phyloP scores from a whole-genome alignment of 2,888 invertebrate genomes.

The Apodemia hepburni region DNA sequence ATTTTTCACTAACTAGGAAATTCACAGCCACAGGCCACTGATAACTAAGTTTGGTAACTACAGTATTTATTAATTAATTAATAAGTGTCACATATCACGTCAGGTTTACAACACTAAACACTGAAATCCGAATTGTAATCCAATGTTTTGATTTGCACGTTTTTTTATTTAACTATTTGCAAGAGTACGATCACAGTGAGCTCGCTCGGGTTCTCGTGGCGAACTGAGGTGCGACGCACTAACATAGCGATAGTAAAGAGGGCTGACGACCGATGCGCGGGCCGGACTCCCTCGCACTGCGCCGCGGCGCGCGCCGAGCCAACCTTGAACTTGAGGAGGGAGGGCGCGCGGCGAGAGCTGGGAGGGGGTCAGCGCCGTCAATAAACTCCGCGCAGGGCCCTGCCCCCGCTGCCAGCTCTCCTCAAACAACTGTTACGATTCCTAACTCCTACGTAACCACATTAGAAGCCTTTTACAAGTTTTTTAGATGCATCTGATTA shows the following conservation, averaged over 20 bases:
- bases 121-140: slow-evolving; percentile 56
- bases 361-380: slow-evolving; percentile 70
- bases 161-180: slow-evolving; percentile 45
- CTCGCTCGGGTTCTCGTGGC: slow-evolving; percentile 58
- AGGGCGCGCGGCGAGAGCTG: slow-evolving; percentile 60
- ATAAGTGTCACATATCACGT: slow-evolving; percentile 43
- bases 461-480: slow-evolving; percentile 5
- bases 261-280: slow-evolving; percentile 80
- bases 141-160: slow-evolving; percentile 50
- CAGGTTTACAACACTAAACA: slow-evolving; percentile 65
- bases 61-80: slow-evolving; percentile 49
- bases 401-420: slow-evolving; percentile 55
- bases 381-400: slow-evolving; percentile 75
- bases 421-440: slow-evolving; percentile 39
- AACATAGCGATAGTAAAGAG: slow-evolving; percentile 67
- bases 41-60: slow-evolving; percentile 70
- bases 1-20: slow-evolving; percentile 60
- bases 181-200: slow-evolving; percentile 49
- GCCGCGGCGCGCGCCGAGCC: slow-evolving; percentile 80
- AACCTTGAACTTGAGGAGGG: slow-evolving; percentile 81
- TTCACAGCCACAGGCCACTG: slow-evolving; percentile 76
- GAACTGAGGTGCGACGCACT: slow-evolving; percentile 56
- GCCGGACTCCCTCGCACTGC: slow-evolving; percentile 81
- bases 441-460: slow-evolving; percentile 19
- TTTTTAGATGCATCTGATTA: slow-evolving; percentile 7